A percentile compares a stretch with the other conserved stretches of the same genome.
Conservation (phyloP, 1,140 invertebrate species). For the Brachionus sp. region DNA sequence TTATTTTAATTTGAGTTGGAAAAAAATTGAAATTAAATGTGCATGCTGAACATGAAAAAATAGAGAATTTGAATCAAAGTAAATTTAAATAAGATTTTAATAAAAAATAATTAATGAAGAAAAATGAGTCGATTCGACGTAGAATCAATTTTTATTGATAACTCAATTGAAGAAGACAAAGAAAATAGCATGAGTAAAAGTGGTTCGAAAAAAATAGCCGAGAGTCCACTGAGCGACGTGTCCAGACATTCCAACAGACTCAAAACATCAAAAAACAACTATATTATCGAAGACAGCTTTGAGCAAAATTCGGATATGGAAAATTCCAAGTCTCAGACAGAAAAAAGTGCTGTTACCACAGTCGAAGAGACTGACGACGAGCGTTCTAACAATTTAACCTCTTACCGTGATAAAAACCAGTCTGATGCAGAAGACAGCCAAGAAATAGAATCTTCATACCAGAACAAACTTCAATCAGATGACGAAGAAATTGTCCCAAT, state of each 20-base stretch:
- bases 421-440: background rate
- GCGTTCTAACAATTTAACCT: background rate
- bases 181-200: background rate
- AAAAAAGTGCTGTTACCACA: background rate
- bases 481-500: background rate
- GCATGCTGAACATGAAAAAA: too few species aligned
- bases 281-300: background rate
- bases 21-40: too few species aligned
- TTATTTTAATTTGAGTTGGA: too few species aligned
- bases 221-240: background rate
- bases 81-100: too few species aligned
- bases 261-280: background rate
- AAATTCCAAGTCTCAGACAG: background rate
- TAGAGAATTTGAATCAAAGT: too few species aligned
- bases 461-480: background rate
- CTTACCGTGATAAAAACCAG: background rate
- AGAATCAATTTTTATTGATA: conserved; percentile 4
- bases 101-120: background rate
- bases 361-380: conserved; percentile 4
- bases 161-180: conserved; percentile 17
- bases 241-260: background rate
- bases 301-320: background rate
- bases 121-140: background rate
- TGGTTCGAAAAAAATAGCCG: background rate
- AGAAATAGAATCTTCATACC: background rate